Evolutionary conservation across 2,888 invertebrate genomes (phyloP), one percentile per base, ranked within the genome.

Genomic region (Amiota mariae): DNA sequence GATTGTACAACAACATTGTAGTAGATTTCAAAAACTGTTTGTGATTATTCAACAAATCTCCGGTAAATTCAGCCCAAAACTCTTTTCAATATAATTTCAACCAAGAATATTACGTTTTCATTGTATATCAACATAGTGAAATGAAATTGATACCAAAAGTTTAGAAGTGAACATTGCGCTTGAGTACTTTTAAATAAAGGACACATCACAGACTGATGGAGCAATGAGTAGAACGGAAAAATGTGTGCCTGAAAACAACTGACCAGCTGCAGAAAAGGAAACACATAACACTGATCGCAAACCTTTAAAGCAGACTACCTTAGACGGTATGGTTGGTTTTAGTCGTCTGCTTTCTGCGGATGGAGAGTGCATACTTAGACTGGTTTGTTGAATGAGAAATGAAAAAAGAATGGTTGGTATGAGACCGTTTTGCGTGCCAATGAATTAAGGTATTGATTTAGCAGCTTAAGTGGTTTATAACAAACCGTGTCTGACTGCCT

Each of bases 361-460:
- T 54, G 67, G 67, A 68, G 51, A 54, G 47, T 68, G 67, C 67
- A 51, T 68, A 54, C 54, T 54, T 68, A 8, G 24, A n/a, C 12
- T 54, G n/a, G 51, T 59, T 59, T 24, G 18, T 59, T 59, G 20
- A 59, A 18, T 20, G 54, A 8, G 54, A 54, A 18, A 12, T 20
- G 20, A 59, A 59, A 59, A 59, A 59, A n/a, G n/a, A 20, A 49
- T 80, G 81, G 83, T 83, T 77, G 49, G 56, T n/a, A 56, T 48
- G 66, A 18, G 56, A 54, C 51, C 72, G 64, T 72, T 72, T 81
- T 80, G 80, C 83, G 78, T 81, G 75, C 83, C 85, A 82, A 79
- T 78, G 81, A 82, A 84, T 82, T 83, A 84, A 85, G 83, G 83
- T 84, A 84, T 84, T 83, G 83, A 84, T 83, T 84, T 83, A 84